Conservation (phyloP, 2,113 vertebrate genomes). For the Ameiurus melas region DNA sequence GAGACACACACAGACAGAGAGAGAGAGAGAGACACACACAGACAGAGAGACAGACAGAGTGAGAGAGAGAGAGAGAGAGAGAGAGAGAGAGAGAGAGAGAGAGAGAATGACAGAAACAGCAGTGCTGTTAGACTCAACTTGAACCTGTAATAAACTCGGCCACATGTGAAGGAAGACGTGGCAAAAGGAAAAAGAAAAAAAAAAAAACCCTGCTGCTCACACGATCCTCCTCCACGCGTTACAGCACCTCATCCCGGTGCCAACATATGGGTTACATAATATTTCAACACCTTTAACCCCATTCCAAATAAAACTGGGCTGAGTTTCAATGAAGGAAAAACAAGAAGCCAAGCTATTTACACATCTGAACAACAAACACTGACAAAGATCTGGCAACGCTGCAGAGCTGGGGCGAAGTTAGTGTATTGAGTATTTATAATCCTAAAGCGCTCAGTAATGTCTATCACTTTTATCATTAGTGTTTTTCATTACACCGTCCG, state of each 20-base stretch:
- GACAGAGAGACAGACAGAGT: too few species aligned
- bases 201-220: background rate
- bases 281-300: background rate
- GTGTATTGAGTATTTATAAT: background rate
- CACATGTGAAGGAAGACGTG: slow-evolving; percentile 44
- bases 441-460: background rate
- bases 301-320: background rate
- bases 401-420: background rate
- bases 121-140: background rate
- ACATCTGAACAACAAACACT: background rate
- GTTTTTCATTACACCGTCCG: background rate
- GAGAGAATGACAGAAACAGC: background rate
- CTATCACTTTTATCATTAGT: background rate
- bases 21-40: background rate
- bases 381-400: background rate
- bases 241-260: background rate
- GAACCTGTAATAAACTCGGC: slow-evolving; percentile 26
- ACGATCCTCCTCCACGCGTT: slow-evolving; percentile 11
- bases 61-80: background rate
- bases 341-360: background rate
- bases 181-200: slow-evolving; percentile 13
- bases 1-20: background rate
- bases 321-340: background rate
- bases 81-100: background rate
- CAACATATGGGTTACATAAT: background rate